These are phyloP conservation scores for Cygnus buccinator DNA, from an alignment of 2,113 vertebrate genomes.

Conservation along the genomic window DNA sequence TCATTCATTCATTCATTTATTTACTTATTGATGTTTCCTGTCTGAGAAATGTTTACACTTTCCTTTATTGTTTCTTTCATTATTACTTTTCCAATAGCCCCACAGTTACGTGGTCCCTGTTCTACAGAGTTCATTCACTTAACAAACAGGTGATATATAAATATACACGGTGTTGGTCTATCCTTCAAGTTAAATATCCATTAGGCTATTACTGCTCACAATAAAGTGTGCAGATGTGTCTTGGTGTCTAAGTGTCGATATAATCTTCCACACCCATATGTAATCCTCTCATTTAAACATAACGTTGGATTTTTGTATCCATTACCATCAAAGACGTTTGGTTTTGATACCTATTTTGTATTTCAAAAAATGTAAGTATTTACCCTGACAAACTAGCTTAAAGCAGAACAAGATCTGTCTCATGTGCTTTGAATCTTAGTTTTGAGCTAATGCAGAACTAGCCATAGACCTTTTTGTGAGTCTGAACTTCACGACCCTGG, in stretches of 20 bases:
- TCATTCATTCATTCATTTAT: too few relatives aligned
- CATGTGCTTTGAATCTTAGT: not conserved
- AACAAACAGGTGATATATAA: not conserved
- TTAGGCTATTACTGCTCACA: not conserved
- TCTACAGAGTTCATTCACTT: not conserved
- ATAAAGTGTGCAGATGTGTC: not conserved
- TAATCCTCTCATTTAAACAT: not conserved
- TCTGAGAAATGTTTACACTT: not conserved
- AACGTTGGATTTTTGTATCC: not conserved
- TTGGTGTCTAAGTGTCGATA: not conserved
- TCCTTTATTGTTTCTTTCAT: not conserved
- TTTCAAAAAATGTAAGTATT: not conserved
- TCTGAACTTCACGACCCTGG: not conserved
- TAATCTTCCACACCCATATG: accelerated
- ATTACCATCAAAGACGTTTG: not conserved
- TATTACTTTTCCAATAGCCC: not conserved
- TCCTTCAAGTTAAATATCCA: not conserved
- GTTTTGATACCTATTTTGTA: not conserved
- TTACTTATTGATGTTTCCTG: not conserved
- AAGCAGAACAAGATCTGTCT: not conserved
- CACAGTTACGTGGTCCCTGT: not conserved
- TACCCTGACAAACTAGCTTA: not conserved
- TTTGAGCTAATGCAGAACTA: not conserved
- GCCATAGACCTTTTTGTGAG: not conserved
- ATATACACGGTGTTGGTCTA: not conserved